phyloP scores from a whole-genome alignment of 2,113 vertebrate species.

The Argyrosomus japonicus region DNA sequence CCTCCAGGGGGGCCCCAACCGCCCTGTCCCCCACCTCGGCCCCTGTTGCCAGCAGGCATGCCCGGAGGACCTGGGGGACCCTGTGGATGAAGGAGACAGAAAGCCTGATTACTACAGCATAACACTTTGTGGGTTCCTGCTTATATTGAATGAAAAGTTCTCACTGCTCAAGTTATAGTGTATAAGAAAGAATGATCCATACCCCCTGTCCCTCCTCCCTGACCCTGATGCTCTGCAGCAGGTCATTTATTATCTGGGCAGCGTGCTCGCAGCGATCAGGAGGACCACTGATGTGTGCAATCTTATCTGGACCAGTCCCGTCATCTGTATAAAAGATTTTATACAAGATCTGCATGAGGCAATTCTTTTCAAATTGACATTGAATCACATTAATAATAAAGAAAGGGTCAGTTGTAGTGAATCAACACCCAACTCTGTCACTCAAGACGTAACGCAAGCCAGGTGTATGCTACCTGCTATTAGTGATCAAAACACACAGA shows the following conservation, averaged over 20 bases:
- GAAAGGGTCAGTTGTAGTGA: neutral
- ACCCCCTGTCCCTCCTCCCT: constrained; percentile 70
- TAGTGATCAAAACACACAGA: neutral
- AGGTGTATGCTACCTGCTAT: neutral
- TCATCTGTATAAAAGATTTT: constrained; percentile 81
- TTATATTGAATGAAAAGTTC: neutral
- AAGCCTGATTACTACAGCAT: neutral
- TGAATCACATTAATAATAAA: neutral
- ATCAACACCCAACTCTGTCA: neutral
- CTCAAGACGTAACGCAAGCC: neutral
- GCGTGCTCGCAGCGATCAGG: constrained; percentile 90
- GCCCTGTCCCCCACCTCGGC: constrained; percentile 87
- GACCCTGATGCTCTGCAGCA: constrained; percentile 89
- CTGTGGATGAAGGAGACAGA: constrained; percentile 46
- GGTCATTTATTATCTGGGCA: constrained; percentile 89
- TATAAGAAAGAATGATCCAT: constrained; percentile 53
- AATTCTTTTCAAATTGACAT: neutral
- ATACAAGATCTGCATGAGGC: neutral
- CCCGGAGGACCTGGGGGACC: constrained; percentile 88
- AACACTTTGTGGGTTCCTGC: neutral
- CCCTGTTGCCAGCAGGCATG: constrained; percentile 83
- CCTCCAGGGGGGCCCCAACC: constrained; percentile 89
- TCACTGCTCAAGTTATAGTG: neutral
- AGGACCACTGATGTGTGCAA: constrained; percentile 90
- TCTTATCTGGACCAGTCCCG: constrained; percentile 88